phyloP scores from a whole-genome alignment of 2,888 invertebrate species.

The Ormyrus rosae region DNA sequence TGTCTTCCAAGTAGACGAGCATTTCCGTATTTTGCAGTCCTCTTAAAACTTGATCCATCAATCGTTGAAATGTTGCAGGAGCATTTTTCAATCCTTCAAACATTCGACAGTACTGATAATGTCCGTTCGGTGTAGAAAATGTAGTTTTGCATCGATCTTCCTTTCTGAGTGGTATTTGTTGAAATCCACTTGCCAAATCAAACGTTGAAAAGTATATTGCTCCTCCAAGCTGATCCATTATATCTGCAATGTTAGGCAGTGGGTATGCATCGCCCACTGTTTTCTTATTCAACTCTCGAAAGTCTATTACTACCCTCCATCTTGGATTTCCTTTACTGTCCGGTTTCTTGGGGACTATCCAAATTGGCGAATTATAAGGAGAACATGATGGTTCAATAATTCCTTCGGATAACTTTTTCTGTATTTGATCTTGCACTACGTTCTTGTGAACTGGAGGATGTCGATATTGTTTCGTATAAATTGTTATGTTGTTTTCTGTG shows the following conservation, averaged over 20 bases:
- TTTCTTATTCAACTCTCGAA: constrained; percentile 42
- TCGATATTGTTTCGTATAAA: too few relatives aligned
- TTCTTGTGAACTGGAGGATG: not conserved
- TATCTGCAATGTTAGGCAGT: constrained; percentile 48
- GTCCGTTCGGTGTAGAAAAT: constrained; percentile 43
- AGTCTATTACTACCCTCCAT: constrained; percentile 53
- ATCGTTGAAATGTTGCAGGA: not conserved
- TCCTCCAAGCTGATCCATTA: constrained; percentile 58
- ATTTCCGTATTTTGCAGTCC: not conserved
- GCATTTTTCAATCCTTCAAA: constrained; percentile 3
- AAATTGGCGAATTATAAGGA: constrained; percentile 43
- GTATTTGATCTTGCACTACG: not conserved
- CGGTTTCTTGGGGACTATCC: constrained; percentile 48
- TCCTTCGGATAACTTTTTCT: not conserved
- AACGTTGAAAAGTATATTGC: constrained; percentile 59
- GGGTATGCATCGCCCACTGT: constrained; percentile 48
- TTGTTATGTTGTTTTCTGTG: too few relatives aligned
- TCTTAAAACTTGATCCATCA: not conserved
- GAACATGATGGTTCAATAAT: constrained; percentile 18
- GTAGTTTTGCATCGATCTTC: constrained; percentile 31
- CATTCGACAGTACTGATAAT: constrained; percentile 45
- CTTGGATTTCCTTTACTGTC: constrained; percentile 43
- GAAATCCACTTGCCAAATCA: constrained; percentile 60
- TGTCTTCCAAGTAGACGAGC: constrained; percentile 7
- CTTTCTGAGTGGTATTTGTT: constrained; percentile 57